These are phyloP conservation scores for Apis mellifera DNA, from an alignment of 1,140 invertebrate genomes.

Conservation along the genomic window DNA sequence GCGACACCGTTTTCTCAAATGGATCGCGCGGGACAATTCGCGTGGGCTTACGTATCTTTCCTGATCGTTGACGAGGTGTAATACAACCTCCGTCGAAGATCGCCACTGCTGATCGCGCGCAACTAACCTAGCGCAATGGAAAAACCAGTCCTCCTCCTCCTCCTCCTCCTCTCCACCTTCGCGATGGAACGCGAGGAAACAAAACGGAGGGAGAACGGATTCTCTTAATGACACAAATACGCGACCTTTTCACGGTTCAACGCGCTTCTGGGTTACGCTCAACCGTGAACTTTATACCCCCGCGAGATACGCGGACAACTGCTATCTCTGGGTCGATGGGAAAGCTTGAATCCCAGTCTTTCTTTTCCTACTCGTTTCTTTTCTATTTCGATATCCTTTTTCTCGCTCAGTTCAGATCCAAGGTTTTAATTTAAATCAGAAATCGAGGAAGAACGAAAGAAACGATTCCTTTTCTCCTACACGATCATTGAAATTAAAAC, in stretches of 20 bases:
- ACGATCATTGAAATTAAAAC: not conserved
- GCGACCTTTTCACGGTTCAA: not conserved
- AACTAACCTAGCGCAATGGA: constrained; percentile 56
- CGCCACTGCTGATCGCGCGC: constrained; percentile 30
- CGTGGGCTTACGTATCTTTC: constrained; percentile 6
- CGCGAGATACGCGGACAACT: not conserved
- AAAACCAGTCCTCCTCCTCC: constrained; percentile 48
- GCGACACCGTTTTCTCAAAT: not conserved
- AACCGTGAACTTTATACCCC: constrained; percentile 27
- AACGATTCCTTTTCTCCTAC: too few relatives aligned
- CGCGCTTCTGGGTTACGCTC: not conserved
- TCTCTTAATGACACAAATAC: constrained; percentile 24
- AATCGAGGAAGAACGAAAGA: too few relatives aligned
- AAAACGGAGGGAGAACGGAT: not conserved
- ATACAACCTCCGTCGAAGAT: constrained; percentile 44
- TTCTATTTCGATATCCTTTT: too few relatives aligned
- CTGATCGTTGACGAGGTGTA: not conserved
- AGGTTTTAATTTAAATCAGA: too few relatives aligned
- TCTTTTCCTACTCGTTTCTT: too few relatives aligned
- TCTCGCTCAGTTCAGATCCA: too few relatives aligned
- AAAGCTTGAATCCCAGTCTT: too few relatives aligned
- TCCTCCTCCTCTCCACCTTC: not conserved
- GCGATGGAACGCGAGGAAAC: not conserved
- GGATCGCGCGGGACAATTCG: constrained; percentile 5
- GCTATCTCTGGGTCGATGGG: not conserved